Evolutionary conservation across 2,888 invertebrate species (phyloP), one percentile per base, ranked within the genome.

Genomic region (Blastobasis lacticolella): DNA sequence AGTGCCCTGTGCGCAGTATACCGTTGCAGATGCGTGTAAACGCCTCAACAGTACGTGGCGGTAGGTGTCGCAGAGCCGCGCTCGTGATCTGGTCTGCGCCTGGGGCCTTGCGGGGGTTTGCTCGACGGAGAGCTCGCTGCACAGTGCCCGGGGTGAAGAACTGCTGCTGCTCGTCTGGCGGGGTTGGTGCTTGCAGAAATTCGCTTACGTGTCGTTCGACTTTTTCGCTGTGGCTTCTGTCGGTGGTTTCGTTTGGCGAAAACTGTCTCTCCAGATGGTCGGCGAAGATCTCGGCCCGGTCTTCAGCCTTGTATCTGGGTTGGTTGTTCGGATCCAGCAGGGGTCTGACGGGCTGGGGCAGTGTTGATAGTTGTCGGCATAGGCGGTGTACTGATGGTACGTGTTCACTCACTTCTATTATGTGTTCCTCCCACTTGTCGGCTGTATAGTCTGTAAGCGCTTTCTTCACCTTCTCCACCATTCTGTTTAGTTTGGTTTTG

Each of bases 1-100:
- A 54, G 37, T 55, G 55, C 0, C 55, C 48, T 38, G 49, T 49
- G 37, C 49, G 48, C 46, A 46, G 10, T 10, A 45, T 45, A 42
- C 8, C 49, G 43, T 49, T 49, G 45, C 8, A 44, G 1, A 52
- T n/a, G 7, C 36, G 37, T 10, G 43, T 38, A 1, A 49, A 3
- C 9, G 47, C 49, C 1, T 42, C 50, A 1, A 37, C n/a, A 4
- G 49, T n/a, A n/a, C 8, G 40, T 8, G 43, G n/a, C 10, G 37
- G 40, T 7, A 38, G 40, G 9, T 46, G 38, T 10, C 41, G 9
- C 4, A 40, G 38, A 38, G 47, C 40, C 38, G 5, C 10, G 38
- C 38, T 40, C 6, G 47, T 6, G 8, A 45, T 49, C 8, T n/a
- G 3, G 43, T 53, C 53, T n/a, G 47, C 43, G n/a, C 53, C 53